These are phyloP conservation scores for Patagioenas fasciata DNA, from an alignment of 2,113 vertebrate genomes.

Conservation along the genomic window DNA sequence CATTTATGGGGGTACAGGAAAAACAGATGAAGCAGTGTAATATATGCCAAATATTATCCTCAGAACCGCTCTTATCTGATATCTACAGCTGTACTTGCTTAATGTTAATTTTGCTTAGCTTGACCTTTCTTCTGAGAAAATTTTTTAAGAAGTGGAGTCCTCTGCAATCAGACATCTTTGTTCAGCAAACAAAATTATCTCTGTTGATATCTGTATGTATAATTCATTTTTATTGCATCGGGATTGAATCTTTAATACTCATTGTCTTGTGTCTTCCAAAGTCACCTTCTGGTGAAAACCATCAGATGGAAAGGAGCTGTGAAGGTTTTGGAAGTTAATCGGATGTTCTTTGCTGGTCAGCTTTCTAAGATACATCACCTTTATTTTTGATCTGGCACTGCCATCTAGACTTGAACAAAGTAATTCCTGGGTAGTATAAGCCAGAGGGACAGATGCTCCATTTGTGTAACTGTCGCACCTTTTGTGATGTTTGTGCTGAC, in stretches of 20 bases:
- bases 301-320: not conserved
- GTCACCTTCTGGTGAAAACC: not conserved
- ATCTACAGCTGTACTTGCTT: slow-evolving; percentile 64
- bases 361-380: not conserved
- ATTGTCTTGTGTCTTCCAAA: not conserved
- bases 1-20: slow-evolving; percentile 54
- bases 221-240: not conserved
- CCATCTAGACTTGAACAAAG: not conserved
- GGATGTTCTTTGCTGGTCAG: not conserved
- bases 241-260: not conserved
- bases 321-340: not conserved
- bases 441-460: not conserved
- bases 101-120: slow-evolving; percentile 59
- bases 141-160: not conserved
- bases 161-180: slow-evolving; percentile 20
- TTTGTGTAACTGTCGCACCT: not conserved
- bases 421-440: not conserved
- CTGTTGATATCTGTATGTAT: not conserved
- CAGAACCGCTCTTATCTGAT: slow-evolving; percentile 52
- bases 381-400: not conserved
- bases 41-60: slow-evolving; percentile 42
- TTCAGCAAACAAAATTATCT: not conserved
- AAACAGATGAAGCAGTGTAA: slow-evolving; percentile 46
- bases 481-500: not conserved
- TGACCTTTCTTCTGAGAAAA: not conserved